phyloP scores from a whole-genome alignment of 1,140 invertebrate genomes.

The Pseudoatta argentina region DNA sequence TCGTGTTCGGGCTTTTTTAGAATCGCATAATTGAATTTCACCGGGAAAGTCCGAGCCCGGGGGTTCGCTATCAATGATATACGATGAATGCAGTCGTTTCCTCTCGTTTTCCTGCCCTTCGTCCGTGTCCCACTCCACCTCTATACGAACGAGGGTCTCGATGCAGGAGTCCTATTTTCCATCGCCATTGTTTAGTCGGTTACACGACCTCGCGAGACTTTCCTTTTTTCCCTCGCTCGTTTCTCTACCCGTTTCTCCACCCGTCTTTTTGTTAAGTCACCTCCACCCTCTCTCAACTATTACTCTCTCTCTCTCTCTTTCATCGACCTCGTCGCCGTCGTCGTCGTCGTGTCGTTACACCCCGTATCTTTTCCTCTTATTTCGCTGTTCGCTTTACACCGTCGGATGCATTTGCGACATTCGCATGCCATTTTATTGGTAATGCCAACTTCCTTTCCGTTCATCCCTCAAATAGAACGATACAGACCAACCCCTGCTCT shows the following conservation, averaged over 20 bases:
- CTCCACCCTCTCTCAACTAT: not conserved
- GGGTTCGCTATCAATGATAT: conserved; percentile 65
- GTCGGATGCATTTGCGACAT: conserved; percentile 49
- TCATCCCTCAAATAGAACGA: conserved; percentile 35
- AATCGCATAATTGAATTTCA: conserved; percentile 67
- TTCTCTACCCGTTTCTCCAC: not conserved
- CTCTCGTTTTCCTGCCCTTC: not conserved
- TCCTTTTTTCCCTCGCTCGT: conserved; percentile 38
- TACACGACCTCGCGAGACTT: conserved; percentile 59
- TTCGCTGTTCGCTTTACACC: conserved; percentile 7
- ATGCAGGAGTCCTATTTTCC: conserved; percentile 61
- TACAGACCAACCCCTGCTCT: not conserved
- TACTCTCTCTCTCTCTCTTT: conserved; percentile 32
- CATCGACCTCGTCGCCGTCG: not conserved
- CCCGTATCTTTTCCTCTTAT: conserved; percentile 44
- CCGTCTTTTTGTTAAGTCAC: conserved; percentile 12
- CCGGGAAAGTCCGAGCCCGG: conserved; percentile 26
- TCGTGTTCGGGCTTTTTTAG: conserved; percentile 59
- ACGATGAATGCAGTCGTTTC: conserved; percentile 41
- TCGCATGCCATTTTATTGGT: conserved; percentile 67
- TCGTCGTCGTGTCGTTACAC: conserved; percentile 22
- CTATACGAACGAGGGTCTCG: conserved; percentile 20
- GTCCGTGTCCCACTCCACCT: not conserved
- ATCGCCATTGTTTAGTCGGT: conserved; percentile 67
- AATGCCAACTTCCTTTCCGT: conserved; percentile 49